These are phyloP conservation scores for Ceyx melanurus DNA, from an alignment of 2,113 vertebrate genomes.

Conservation along the genomic window DNA sequence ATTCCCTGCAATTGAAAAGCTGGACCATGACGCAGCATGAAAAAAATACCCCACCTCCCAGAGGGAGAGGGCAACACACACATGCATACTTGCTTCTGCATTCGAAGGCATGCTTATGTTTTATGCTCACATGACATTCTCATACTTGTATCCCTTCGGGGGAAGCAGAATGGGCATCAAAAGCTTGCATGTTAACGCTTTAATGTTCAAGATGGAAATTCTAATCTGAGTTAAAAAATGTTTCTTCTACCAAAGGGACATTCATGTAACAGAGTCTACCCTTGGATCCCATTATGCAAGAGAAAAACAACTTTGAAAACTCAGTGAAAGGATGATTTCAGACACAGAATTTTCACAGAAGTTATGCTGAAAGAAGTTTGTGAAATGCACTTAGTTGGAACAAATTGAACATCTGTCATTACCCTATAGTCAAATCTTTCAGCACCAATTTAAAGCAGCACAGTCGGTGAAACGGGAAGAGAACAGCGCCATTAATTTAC, in stretches of 20 bases:
- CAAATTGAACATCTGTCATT: slow-evolving; percentile 24
- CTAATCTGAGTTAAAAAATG: neutral
- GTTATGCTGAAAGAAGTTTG: slow-evolving; percentile 1
- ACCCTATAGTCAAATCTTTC: neutral
- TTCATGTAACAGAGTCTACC: neutral
- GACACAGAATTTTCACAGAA: slow-evolving; percentile 16
- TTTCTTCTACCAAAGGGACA: neutral
- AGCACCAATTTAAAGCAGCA: slow-evolving; percentile 17
- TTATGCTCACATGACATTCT: neutral
- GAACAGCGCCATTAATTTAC: slow-evolving; percentile 18
- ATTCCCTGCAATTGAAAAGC: neutral
- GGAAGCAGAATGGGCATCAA: slow-evolving; percentile 15
- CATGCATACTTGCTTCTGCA: neutral
- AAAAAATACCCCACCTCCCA: neutral
- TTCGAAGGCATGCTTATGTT: neutral
- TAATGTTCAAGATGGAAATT: slow-evolving; percentile 10
- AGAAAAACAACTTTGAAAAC: neutral
- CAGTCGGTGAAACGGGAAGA: slow-evolving; percentile 46
- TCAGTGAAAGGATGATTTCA: slow-evolving; percentile 1
- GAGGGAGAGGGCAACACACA: neutral
- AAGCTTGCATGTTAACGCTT: neutral
- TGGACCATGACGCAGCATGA: neutral
- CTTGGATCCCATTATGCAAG: neutral
- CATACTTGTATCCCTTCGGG: neutral
- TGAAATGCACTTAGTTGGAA: slow-evolving; percentile 27